These are phyloP conservation scores for Pentalonia nigronervosa DNA, from an alignment of 1,140 invertebrate genomes.

Conservation along the genomic window DNA sequence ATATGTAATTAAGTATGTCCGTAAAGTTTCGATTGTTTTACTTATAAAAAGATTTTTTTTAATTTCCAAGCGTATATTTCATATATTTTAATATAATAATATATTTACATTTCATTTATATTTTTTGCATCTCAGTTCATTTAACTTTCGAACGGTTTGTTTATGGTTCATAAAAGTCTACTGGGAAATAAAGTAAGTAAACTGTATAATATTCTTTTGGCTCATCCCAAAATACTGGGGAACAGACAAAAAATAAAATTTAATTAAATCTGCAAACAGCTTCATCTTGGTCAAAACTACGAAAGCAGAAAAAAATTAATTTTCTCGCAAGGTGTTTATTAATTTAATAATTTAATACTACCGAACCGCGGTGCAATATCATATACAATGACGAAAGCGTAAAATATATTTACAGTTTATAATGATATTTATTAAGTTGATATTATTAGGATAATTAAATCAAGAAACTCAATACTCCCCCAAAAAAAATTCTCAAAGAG, in stretches of 20 bases:
- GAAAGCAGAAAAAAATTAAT: not conserved
- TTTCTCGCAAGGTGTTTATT: not conserved
- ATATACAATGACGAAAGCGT: not conserved
- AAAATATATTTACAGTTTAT: not conserved
- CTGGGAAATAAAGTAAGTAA: not conserved
- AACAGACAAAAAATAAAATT: not conserved
- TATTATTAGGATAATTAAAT: not conserved
- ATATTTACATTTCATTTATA: constrained; percentile 13
- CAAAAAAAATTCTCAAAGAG: not conserved
- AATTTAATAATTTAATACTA: not conserved
- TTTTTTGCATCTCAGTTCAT: not conserved
- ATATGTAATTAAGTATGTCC: not conserved
- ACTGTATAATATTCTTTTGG: not conserved
- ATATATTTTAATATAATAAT: not conserved
- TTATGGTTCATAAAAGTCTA: not conserved
- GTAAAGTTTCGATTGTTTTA: not conserved
- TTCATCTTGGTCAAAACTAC: not conserved
- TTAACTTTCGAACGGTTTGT: constrained; percentile 1
- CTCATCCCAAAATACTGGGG: not conserved
- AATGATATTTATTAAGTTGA: not conserved
- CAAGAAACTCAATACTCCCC: not conserved
- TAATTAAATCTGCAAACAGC: not conserved
- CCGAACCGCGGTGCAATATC: not conserved
- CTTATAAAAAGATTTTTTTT: not conserved
- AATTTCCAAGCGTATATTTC: not conserved